These are phyloP conservation scores for Abscondita cerata DNA, from an alignment of 2,888 invertebrate genomes.

Conservation along the genomic window DNA sequence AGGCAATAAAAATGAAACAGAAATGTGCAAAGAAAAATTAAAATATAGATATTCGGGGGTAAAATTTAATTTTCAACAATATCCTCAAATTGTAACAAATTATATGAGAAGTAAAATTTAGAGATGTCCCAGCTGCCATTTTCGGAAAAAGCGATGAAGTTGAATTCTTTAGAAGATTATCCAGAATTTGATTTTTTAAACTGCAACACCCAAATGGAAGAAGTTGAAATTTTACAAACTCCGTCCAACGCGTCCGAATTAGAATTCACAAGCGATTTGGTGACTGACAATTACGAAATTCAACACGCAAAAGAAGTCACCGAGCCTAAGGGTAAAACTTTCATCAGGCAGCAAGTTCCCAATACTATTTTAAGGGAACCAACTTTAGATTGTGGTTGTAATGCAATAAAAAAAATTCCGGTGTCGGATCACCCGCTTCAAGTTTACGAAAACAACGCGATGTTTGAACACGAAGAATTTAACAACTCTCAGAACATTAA, in stretches of 20 bases:
- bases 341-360: slow-evolving; percentile 58
- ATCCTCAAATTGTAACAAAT: slow-evolving; percentile 76
- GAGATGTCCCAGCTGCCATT: slow-evolving; percentile 68
- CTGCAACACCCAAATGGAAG: slow-evolving; percentile 59
- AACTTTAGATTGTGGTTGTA: background rate
- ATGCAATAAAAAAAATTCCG: slow-evolving; percentile 11
- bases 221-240: slow-evolving; percentile 71
- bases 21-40: slow-evolving; percentile 35
- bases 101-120: slow-evolving; percentile 79
- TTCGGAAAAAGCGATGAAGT: slow-evolving; percentile 64
- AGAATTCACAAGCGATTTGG: slow-evolving; percentile 62
- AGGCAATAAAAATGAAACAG: slow-evolving; percentile 37
- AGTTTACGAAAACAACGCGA: slow-evolving; percentile 29
- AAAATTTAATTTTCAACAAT: slow-evolving; percentile 77
- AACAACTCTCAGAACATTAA: slow-evolving; percentile 30
- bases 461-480: slow-evolving; percentile 37
- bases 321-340: slow-evolving; percentile 55
- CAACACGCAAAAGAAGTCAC: slow-evolving; percentile 42
- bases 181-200: slow-evolving; percentile 45
- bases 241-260: slow-evolving; percentile 82
- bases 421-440: slow-evolving; percentile 24
- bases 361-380: slow-evolving; percentile 59
- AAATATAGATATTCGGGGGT: slow-evolving; percentile 72
- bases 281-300: slow-evolving; percentile 33
- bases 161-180: slow-evolving; percentile 50